These are phyloP conservation scores for Chamaea fasciata DNA, from an alignment of 2,113 vertebrate genomes.

Conservation along the genomic window DNA sequence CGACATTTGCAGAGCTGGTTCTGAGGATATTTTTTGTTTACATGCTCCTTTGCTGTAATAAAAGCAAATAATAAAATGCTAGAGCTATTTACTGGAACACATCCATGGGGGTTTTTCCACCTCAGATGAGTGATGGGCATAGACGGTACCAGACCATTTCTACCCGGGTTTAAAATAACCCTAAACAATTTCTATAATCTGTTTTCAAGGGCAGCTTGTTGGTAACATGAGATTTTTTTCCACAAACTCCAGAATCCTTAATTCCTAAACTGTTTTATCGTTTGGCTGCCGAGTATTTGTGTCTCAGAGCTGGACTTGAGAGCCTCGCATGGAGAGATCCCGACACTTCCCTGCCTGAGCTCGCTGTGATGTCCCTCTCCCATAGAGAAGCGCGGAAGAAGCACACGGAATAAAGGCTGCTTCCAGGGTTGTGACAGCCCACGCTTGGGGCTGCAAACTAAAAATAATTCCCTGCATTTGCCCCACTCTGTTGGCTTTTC, in stretches of 20 bases:
- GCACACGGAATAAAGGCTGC: slow-evolving; percentile 35
- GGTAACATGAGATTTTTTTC: not conserved
- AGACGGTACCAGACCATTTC: not conserved
- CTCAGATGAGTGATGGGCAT: slow-evolving; percentile 14
- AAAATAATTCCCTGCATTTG: slow-evolving; percentile 3
- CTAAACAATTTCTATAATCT: not conserved
- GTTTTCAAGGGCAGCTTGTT: slow-evolving; percentile 37
- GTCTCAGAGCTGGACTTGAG: not conserved
- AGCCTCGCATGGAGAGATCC: not conserved
- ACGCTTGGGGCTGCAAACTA: not conserved
- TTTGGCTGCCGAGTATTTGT: slow-evolving; percentile 19
- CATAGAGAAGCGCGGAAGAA: slow-evolving; percentile 22
- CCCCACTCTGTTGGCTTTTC: not conserved
- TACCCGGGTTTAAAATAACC: slow-evolving; percentile 13
- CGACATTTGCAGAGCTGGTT: not conserved
- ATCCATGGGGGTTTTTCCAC: slow-evolving; percentile 3
- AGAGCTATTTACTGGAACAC: not conserved
- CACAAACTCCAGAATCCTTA: slow-evolving; percentile 33
- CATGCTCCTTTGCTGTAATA: not conserved
- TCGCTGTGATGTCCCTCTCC: slow-evolving; percentile 34
- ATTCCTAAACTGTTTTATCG: slow-evolving; percentile 13
- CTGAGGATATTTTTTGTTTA: not conserved
- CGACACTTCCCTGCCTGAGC: not conserved
- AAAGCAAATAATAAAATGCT: slow-evolving; percentile 38
- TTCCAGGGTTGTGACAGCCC: slow-evolving; percentile 9